Conservation (phyloP, 2,113 vertebrate genomes). For the Podiceps cristatus region DNA sequence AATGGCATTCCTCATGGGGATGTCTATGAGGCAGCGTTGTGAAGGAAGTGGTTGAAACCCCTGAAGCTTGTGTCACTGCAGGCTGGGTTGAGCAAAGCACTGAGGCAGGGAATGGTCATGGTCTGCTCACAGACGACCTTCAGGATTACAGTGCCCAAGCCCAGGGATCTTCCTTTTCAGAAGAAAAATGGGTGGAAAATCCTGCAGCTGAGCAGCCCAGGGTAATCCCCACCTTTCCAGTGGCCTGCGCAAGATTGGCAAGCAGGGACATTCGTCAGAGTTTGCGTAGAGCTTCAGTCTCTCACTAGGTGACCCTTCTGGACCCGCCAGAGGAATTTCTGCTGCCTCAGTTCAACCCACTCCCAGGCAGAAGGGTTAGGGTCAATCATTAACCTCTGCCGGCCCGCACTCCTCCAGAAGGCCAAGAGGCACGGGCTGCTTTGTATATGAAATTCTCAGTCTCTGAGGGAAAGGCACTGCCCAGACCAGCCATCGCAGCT, state of each 20-base stretch:
- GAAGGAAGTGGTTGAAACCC: slow-evolving; percentile 51
- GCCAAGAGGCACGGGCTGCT: background rate
- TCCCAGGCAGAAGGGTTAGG: background rate
- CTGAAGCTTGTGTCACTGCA: slow-evolving; percentile 13
- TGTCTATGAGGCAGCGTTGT: background rate
- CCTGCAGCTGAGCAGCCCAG: background rate
- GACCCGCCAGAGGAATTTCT: background rate
- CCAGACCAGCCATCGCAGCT: background rate
- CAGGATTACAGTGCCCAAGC: background rate
- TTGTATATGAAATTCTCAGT: background rate
- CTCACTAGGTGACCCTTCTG: background rate
- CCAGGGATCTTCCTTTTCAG: background rate
- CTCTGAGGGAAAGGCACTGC: slow-evolving; percentile 31
- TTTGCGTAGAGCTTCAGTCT: background rate
- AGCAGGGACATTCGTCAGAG: background rate
- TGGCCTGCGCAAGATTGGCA: background rate
- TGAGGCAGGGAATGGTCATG: background rate
- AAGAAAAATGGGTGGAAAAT: background rate
- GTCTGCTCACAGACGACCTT: background rate
- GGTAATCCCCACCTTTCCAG: background rate
- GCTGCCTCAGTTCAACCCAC: background rate
- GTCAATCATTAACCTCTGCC: background rate
- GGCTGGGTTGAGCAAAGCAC: background rate
- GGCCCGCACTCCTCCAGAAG: background rate
- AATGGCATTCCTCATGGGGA: background rate